Percentiles rank a stretch among this genome's conserved stretches.
phyloP scores from a whole-genome alignment of 2,888 invertebrate genomes.

The Tridacna gigas region DNA sequence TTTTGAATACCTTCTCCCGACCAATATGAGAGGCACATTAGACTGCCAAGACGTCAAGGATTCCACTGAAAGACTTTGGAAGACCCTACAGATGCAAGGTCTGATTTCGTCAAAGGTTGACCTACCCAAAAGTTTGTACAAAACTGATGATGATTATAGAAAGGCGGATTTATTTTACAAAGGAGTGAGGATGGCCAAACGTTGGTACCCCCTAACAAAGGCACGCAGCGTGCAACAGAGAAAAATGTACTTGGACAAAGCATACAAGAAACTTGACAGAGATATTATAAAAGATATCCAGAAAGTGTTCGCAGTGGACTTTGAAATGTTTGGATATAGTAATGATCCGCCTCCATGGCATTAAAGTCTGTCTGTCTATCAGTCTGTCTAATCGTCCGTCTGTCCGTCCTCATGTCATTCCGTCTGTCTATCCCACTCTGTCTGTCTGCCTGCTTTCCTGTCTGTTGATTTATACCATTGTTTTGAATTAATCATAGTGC shows the following conservation, averaged over 20 bases:
- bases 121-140: not conserved
- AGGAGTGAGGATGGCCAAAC: not conserved
- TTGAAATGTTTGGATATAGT: slow-evolving; percentile 30
- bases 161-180: not conserved
- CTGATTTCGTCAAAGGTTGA: not conserved
- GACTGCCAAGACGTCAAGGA: slow-evolving; percentile 3
- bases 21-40: not conserved
- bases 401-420: too few species aligned
- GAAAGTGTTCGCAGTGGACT: slow-evolving; percentile 15
- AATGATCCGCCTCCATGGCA: not conserved
- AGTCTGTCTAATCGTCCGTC: too few species aligned
- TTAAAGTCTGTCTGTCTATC: too few species aligned
- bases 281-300: slow-evolving; percentile 10
- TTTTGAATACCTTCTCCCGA: not conserved
- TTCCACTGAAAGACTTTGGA: slow-evolving; percentile 8
- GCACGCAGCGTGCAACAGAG: not conserved
- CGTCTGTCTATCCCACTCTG: too few species aligned
- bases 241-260: not conserved
- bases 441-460: too few species aligned
- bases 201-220: not conserved
- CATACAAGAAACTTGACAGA: not conserved
- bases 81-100: slow-evolving; percentile 26
- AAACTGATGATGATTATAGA: not conserved
- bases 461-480: too few species aligned
- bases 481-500: too few species aligned